Percentiles rank a stretch among this genome's conserved stretches.
phyloP scores from a whole-genome alignment of 2,113 vertebrate species.

The Geococcyx californianus region DNA sequence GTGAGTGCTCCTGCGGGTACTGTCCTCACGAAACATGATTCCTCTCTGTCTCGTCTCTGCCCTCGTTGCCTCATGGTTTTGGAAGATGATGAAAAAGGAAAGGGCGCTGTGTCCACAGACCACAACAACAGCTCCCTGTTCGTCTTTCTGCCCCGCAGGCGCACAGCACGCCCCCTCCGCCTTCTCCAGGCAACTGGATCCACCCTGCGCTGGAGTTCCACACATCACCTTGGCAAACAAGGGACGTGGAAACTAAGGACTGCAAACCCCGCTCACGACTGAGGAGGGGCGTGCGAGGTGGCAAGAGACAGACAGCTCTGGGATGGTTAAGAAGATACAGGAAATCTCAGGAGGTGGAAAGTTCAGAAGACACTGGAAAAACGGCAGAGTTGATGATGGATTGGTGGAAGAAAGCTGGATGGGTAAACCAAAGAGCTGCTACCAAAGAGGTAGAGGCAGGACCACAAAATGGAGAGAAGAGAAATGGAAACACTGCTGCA shows the following conservation, averaged over 20 bases:
- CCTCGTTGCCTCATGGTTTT: not conserved
- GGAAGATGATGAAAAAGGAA: not conserved
- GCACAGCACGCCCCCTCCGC: not conserved
- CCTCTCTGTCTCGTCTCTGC: not conserved
- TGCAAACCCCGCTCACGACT: not conserved
- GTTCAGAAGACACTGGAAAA: not conserved
- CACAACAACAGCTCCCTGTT: not conserved
- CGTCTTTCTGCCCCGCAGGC: not conserved
- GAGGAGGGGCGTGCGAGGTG: not conserved
- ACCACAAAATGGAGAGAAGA: not conserved
- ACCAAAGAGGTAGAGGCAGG: not conserved
- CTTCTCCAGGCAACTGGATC: not conserved
- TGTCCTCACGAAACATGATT: not conserved
- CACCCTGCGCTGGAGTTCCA: constrained; percentile 12
- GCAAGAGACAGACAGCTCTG: not conserved
- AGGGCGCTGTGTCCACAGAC: not conserved
- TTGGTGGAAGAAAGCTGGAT: not conserved
- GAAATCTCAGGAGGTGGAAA: not conserved
- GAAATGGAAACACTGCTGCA: not conserved
- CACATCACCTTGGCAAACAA: not conserved
- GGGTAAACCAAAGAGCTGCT: not conserved
- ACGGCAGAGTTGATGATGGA: not conserved
- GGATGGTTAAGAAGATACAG: not conserved
- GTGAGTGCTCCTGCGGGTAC: not conserved
- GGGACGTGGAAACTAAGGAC: not conserved